phyloP scores from a whole-genome alignment of 2,113 vertebrate species.

The Rhinolophus sinicus region DNA sequence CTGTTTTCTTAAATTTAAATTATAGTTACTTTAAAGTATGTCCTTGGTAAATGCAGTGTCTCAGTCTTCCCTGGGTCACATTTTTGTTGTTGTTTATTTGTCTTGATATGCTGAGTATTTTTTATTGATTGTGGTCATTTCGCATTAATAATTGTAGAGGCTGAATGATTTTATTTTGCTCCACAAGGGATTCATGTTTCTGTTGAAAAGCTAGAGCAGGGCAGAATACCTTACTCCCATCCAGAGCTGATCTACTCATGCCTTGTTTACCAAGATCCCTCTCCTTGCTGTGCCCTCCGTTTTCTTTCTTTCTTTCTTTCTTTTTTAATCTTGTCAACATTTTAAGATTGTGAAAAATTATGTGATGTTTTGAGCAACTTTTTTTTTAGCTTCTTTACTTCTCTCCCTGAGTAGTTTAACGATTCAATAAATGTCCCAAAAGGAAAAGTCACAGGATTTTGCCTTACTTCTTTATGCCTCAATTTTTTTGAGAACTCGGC shows the following conservation, averaged over 20 bases:
- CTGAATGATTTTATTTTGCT: not conserved
- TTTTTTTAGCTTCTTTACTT: not conserved
- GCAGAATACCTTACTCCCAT: not conserved
- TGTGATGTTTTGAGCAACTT: not conserved
- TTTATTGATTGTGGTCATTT: not conserved
- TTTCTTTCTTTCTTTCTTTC: too few relatives aligned
- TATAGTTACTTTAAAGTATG: too few relatives aligned
- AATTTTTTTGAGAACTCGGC: not conserved
- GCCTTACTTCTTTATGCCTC: not conserved
- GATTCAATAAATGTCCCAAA: not conserved
- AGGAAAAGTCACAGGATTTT: not conserved
- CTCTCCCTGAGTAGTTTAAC: not conserved
- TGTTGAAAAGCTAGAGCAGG: not conserved
- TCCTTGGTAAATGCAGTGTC: not conserved
- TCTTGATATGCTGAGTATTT: not conserved
- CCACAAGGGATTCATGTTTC: not conserved
- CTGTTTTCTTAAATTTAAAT: too few relatives aligned
- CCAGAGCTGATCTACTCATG: not conserved
- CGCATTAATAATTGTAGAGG: not conserved
- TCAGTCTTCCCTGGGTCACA: not conserved
- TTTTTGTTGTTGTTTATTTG: not conserved
- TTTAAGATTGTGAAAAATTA: not conserved
- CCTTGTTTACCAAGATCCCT: not conserved
- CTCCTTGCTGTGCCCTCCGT: not conserved
- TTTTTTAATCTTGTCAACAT: not conserved